Conservation (phyloP, 1,140 invertebrate species). For the Hestina assimilis region DNA sequence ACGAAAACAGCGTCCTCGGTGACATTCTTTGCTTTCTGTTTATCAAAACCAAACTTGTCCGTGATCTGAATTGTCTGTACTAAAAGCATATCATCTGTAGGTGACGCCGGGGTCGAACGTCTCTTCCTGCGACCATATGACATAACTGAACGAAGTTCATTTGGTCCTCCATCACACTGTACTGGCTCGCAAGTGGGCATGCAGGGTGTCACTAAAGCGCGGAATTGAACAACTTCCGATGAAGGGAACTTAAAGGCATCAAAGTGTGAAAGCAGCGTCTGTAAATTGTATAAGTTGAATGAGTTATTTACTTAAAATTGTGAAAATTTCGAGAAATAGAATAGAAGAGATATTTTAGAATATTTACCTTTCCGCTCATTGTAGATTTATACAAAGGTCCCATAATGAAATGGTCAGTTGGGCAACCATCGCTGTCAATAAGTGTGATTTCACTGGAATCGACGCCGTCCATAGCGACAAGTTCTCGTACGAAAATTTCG, state of each 20-base stretch:
- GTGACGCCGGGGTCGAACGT: constrained; percentile 74
- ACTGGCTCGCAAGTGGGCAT: constrained; percentile 95
- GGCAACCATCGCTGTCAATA: constrained; percentile 94
- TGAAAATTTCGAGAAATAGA: background rate
- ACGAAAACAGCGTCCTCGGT: constrained; percentile 81
- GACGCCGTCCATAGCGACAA: constrained; percentile 96
- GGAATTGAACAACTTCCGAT: constrained; percentile 95
- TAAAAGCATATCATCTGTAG: constrained; percentile 89
- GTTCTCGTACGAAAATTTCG: constrained; percentile 95
- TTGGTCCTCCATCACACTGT: constrained; percentile 90
- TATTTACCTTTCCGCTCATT: constrained; percentile 84
- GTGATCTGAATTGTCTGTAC: constrained; percentile 95
- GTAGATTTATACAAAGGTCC: constrained; percentile 91
- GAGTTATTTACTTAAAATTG: no score
- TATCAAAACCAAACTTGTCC: constrained; percentile 93
- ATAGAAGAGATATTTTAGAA: constrained; percentile 7
- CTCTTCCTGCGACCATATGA: constrained; percentile 89
- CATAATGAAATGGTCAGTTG: constrained; percentile 96
- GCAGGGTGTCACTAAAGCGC: constrained; percentile 94
- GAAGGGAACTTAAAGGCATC: constrained; percentile 98
- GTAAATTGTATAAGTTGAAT: constrained; percentile 52
- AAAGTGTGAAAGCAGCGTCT: constrained; percentile 93
- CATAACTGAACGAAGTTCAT: constrained; percentile 87
- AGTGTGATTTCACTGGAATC: constrained; percentile 95
- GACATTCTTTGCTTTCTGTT: constrained; percentile 73